phyloP scores from a whole-genome alignment of 37 sponge, comb jelly and placozoan genomes.

The Chondrosia reniformis region DNA sequence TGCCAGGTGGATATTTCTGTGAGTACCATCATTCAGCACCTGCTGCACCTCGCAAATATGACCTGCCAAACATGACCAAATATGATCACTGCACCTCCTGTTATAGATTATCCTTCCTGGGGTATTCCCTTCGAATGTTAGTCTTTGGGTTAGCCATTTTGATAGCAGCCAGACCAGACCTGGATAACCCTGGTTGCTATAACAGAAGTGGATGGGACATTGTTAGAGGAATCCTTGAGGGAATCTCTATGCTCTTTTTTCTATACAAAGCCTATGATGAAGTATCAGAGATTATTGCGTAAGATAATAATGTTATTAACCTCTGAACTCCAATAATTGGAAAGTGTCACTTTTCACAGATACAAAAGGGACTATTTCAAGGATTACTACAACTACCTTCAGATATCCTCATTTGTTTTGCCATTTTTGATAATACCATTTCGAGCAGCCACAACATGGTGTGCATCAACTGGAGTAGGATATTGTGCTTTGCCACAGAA shows the following conservation, averaged over 20 bases:
- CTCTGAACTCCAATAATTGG: not conserved
- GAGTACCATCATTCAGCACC: too few species aligned
- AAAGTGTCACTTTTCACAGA: not conserved
- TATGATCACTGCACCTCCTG: not conserved
- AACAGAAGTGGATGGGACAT: constrained; percentile 23
- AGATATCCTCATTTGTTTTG: not conserved
- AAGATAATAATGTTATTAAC: not conserved
- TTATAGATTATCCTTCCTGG: not conserved
- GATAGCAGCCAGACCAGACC: constrained; percentile 20
- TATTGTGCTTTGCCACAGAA: not conserved
- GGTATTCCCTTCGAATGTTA: not conserved
- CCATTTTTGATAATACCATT: constrained; percentile 14
- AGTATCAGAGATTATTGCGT: not conserved
- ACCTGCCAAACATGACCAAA: too few species aligned
- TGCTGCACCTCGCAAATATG: too few species aligned
- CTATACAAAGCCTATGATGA: constrained; percentile 12
- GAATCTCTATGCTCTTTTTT: not conserved
- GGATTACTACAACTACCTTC: constrained; percentile 17
- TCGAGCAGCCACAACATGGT: constrained; percentile 20
- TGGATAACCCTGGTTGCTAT: constrained; percentile 23
- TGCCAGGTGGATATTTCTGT: constrained; percentile 4
- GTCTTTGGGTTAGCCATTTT: constrained; percentile 4
- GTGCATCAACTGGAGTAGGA: constrained; percentile 17
- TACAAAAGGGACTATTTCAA: not conserved
- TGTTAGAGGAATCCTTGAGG: constrained; percentile 10